Evolutionary conservation across 2,113 vertebrate genomes (phyloP).

Genomic region (Chlamydotis undulata): DNA sequence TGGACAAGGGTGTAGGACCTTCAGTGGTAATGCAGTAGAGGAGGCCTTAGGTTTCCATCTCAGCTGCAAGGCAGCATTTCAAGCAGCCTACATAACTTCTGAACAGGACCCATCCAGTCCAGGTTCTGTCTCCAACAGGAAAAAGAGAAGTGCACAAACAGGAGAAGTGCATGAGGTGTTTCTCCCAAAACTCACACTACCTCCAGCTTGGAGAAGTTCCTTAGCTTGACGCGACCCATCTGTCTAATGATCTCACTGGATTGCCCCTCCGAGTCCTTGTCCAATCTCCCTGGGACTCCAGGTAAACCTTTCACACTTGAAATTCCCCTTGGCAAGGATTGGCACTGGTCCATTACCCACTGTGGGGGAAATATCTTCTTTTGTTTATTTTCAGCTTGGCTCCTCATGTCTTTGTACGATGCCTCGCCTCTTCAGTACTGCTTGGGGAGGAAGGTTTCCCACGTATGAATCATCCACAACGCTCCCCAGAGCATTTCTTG

Average conservation of each 20-base stretch:
- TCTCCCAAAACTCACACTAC: not conserved
- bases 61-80: not conserved
- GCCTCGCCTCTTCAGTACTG: not conserved
- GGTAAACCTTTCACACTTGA: not conserved
- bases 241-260: not conserved
- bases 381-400: not conserved
- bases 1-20: not conserved
- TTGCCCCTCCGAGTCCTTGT: not conserved
- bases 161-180: not conserved
- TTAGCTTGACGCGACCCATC: not conserved
- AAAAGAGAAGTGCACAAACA: not conserved
- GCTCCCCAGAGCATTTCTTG: slow-evolving; percentile 15
- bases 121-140: not conserved
- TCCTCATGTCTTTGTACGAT: not conserved
- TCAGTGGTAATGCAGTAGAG: not conserved
- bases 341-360: not conserved
- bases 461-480: slow-evolving; percentile 40
- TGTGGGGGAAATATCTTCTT: not conserved
- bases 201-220: not conserved
- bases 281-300: not conserved
- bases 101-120: not conserved
- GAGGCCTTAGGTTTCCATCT: not conserved
- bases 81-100: not conserved
- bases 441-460: slow-evolving; percentile 28
- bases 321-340: not conserved